A percentile compares a stretch with the other conserved stretches of the same genome.
Evolutionary conservation across 2,888 invertebrate genomes (phyloP).

Genomic region (Torymus tubicola): DNA sequence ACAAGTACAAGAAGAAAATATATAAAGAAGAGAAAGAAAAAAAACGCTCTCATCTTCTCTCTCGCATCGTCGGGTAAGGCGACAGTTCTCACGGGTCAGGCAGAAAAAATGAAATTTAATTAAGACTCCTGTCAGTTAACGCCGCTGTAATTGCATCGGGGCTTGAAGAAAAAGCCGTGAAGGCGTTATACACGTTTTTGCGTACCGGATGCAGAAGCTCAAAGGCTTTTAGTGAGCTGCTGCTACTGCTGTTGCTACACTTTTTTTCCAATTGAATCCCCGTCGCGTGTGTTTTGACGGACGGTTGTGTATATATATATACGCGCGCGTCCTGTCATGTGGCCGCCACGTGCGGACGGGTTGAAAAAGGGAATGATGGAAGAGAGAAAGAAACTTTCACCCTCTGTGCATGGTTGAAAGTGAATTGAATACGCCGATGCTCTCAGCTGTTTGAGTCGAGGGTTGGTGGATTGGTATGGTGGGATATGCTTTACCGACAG

Average conservation of each 20-base stretch:
- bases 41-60: neutral
- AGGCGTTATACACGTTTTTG: constrained; percentile 25
- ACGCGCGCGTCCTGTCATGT: constrained; percentile 33
- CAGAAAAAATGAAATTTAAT: constrained; percentile 27
- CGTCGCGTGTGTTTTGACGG: constrained; percentile 3
- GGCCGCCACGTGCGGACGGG: constrained; percentile 27
- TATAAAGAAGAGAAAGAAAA: too few relatives aligned
- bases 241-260: too few relatives aligned
- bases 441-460: too few relatives aligned
- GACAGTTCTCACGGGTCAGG: constrained; percentile 2
- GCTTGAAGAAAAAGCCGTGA: neutral
- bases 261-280: constrained; percentile 7
- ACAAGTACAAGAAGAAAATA: too few relatives aligned
- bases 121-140: constrained; percentile 39
- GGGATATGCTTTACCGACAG: neutral
- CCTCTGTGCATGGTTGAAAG: neutral
- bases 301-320: neutral
- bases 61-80: neutral
- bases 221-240: too few relatives aligned
- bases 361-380: too few relatives aligned
- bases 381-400: constrained; percentile 8
- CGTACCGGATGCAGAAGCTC: neutral
- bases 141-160: too few relatives aligned
- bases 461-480: too few relatives aligned
- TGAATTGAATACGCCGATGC: neutral